phyloP scores from a whole-genome alignment of 2,888 invertebrate species.

The Drosophila greeni region DNA sequence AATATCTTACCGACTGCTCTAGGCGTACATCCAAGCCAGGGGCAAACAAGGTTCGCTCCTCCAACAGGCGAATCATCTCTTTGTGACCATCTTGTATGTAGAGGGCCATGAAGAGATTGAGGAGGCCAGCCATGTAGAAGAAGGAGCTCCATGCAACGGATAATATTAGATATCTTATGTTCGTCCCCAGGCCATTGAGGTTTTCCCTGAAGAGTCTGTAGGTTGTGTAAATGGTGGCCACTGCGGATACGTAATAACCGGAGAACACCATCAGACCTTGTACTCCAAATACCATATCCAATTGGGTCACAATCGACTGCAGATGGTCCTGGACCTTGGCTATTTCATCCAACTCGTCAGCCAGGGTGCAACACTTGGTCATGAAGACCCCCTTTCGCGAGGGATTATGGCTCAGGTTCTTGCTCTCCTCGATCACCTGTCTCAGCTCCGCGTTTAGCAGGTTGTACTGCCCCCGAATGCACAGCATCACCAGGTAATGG shows the following conservation, averaged over 20 bases:
- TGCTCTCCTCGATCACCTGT: slow-evolving; percentile 24
- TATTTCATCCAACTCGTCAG: slow-evolving; percentile 27
- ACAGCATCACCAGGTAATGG: slow-evolving; percentile 42
- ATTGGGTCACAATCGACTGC: neutral
- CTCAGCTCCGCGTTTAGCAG: slow-evolving; percentile 50
- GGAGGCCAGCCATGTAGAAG: slow-evolving; percentile 15
- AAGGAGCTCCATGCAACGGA: neutral
- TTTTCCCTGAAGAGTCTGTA: slow-evolving; percentile 4
- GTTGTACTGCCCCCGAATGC: slow-evolving; percentile 45
- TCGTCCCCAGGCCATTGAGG: neutral
- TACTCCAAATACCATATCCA: neutral
- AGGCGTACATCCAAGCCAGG: slow-evolving; percentile 40
- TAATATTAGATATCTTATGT: neutral
- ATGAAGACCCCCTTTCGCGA: slow-evolving; percentile 12
- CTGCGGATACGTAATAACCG: slow-evolving; percentile 15
- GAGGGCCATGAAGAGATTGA: neutral
- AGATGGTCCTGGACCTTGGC: slow-evolving; percentile 18
- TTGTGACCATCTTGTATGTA: slow-evolving; percentile 21
- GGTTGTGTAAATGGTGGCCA: slow-evolving; percentile 3
- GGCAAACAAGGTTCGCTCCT: slow-evolving; percentile 20
- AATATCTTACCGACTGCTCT: slow-evolving; percentile 39
- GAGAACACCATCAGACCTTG: neutral
- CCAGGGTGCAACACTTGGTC: slow-evolving; percentile 25
- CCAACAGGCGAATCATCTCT: slow-evolving; percentile 16
- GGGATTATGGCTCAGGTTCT: neutral